Evolutionary conservation across 1,140 invertebrate species (phyloP).

Genomic region (Caenorhabditis elegans): WBcel235 BX284604.4:7614001-7614500

Average conservation of each 20-base stretch:
- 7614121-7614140: slow-evolving; percentile 13
- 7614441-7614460: slow-evolving; percentile 60
- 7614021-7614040: slow-evolving; percentile 62
- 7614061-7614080: slow-evolving; percentile 61
- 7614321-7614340: not conserved
- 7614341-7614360: not conserved
- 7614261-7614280: slow-evolving; percentile 51
- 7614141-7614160: not conserved
- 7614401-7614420: slow-evolving; percentile 60
- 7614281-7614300: not conserved
- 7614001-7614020: not conserved
- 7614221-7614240: slow-evolving; percentile 55
- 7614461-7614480: not conserved
- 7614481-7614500: not conserved
- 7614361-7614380: not conserved
- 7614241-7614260: slow-evolving; percentile 61
- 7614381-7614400: slow-evolving; percentile 63
- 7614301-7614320: not conserved
- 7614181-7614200: not conserved
- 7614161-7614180: not conserved
- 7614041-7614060: slow-evolving; percentile 62
- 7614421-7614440: slow-evolving; percentile 64
- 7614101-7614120: slow-evolving; percentile 17
- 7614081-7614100: slow-evolving; percentile 64
- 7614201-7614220: slow-evolving; percentile 45